Evolutionary conservation across 2,888 invertebrate genomes (phyloP).

Genomic region (Melieria picta): DNA sequence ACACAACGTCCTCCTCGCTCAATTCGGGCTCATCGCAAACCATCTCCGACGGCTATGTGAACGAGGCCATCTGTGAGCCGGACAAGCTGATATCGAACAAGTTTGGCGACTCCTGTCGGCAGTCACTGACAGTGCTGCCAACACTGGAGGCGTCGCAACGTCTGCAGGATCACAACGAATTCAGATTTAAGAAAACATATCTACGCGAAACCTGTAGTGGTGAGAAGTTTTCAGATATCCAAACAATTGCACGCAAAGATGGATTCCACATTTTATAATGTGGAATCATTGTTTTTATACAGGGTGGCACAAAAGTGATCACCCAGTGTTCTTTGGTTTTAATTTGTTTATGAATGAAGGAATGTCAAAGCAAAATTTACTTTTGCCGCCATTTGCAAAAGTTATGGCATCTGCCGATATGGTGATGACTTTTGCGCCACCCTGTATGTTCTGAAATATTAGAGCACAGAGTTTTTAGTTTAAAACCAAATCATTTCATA

Average conservation of each 20-base stretch:
- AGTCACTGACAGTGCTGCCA: constrained; percentile 65
- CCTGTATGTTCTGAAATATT: too few relatives aligned
- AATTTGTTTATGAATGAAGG: too few relatives aligned
- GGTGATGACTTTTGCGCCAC: too few relatives aligned
- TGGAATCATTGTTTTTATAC: too few relatives aligned
- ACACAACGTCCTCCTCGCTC: constrained; percentile 70
- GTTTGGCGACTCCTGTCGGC: constrained; percentile 66
- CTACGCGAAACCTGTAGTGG: constrained; percentile 66
- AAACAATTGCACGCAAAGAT: background rate
- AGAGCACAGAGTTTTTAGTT: too few relatives aligned
- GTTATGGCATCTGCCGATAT: too few relatives aligned
- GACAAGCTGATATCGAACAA: constrained; percentile 67
- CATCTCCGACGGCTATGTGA: constrained; percentile 81
- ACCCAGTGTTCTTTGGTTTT: too few relatives aligned
- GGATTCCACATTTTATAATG: background rate
- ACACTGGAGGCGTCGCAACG: constrained; percentile 56
- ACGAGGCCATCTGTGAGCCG: constrained; percentile 79
- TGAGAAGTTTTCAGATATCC: constrained; percentile 38
- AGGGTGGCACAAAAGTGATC: too few relatives aligned
- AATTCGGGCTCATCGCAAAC: constrained; percentile 77
- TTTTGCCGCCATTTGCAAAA: too few relatives aligned
- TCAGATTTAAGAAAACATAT: constrained; percentile 63
- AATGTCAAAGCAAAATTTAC: too few relatives aligned
- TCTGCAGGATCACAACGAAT: constrained; percentile 61
- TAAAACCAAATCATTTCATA: too few relatives aligned